Percentiles rank a stretch among this genome's conserved stretches.
phyloP scores from a whole-genome alignment of 2,888 invertebrate species.

The Nomada ruficornis region DNA sequence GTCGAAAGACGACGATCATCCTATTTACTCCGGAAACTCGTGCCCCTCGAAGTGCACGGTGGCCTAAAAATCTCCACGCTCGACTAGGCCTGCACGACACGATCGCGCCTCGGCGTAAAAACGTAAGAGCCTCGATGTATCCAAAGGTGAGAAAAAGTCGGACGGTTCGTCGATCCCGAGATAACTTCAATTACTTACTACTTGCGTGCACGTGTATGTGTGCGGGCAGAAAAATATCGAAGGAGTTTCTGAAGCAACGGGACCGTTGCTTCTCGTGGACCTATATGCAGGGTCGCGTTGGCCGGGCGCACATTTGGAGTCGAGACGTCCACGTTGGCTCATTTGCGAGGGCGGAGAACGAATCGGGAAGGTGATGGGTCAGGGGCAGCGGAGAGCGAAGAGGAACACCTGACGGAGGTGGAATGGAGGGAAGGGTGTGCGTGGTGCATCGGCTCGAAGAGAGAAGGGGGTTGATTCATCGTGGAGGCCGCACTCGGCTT shows the following conservation, averaged over 20 bases:
- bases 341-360: conserved; percentile 45
- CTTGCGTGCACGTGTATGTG: neutral
- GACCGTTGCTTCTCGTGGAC: neutral
- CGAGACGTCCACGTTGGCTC: conserved; percentile 9
- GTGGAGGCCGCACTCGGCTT: conserved; percentile 75
- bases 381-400: conserved; percentile 12
- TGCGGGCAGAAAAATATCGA: neutral
- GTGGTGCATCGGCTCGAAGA: conserved; percentile 65
- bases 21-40: neutral
- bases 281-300: neutral
- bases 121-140: conserved; percentile 1
- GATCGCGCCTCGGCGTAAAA: conserved; percentile 28
- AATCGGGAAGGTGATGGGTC: conserved; percentile 33
- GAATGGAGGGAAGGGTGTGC: conserved; percentile 33
- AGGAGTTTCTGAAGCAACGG: neutral
- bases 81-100: conserved; percentile 9
- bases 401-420: neutral
- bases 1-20: conserved; percentile 19
- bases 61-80: conserved; percentile 29
- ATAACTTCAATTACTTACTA: conserved; percentile 36
- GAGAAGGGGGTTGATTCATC: conserved; percentile 78
- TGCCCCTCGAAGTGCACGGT: neutral
- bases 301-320: neutral
- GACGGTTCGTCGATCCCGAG: conserved; percentile 19
- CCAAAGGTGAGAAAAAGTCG: neutral